phyloP scores from a whole-genome alignment of 2,113 vertebrate genomes.

The Scartelaos histophorus region DNA sequence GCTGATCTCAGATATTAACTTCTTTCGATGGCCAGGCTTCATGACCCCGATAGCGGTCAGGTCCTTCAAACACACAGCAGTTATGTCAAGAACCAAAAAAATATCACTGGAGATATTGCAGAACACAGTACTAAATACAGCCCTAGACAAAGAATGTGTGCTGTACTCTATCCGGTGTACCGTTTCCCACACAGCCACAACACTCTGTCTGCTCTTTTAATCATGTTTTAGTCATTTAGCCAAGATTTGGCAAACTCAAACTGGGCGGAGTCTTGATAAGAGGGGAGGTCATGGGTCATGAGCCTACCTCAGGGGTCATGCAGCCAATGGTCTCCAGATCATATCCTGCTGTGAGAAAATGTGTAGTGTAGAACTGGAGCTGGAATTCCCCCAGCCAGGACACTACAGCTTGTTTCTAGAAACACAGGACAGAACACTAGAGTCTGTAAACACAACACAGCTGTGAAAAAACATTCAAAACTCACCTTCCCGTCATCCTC shows the following conservation, averaged over 20 bases:
- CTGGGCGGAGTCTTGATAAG: conserved; percentile 59
- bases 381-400: conserved; percentile 96
- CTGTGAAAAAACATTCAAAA: conserved; percentile 25
- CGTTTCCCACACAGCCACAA: conserved; percentile 17
- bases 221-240: conserved; percentile 47
- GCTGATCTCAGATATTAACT: conserved; percentile 92
- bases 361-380: conserved; percentile 94
- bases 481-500: conserved; percentile 89
- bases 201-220: conserved; percentile 31
- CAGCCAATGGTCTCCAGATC: conserved; percentile 96
- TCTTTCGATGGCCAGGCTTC: conserved; percentile 97
- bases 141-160: too few species aligned
- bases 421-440: conserved; percentile 71
- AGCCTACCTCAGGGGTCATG: conserved; percentile 94
- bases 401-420: conserved; percentile 93
- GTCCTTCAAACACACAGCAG: conserved; percentile 80
- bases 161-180: conserved; percentile 45
- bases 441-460: conserved; percentile 42
- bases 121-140: neutral
- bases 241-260: conserved; percentile 50
- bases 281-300: conserved; percentile 55
- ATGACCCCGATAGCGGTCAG: conserved; percentile 95
- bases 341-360: conserved; percentile 94
- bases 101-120: conserved; percentile 29
- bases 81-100: conserved; percentile 19